Evolutionary conservation across 1,140 invertebrate genomes (phyloP), one percentile per base, ranked within the genome.

Genomic region (Camponotus pennsylvanicus): DNA sequence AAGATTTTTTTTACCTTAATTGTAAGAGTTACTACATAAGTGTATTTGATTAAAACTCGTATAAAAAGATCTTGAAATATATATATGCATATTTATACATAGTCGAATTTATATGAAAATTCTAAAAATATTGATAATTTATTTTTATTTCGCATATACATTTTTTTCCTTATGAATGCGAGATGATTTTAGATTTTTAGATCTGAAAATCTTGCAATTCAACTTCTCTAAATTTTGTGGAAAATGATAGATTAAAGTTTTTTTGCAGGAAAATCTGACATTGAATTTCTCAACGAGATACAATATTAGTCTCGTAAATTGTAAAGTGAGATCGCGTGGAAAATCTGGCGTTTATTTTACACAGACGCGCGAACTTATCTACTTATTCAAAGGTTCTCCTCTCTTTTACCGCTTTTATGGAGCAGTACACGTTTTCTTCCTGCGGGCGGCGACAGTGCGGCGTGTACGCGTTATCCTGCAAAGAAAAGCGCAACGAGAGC

Each of bases 351-450:
- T 83, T 83, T 83, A 83, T 75, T 49, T 83, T 49, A 61, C 40
- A 42, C 79, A 45, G 73, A 18, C 67, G 37, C 18, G 40, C 55
- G n/a, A 75, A 32, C 42, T 83, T 71, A 75, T 83, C 69, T 42
- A 55, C 18, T 73, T 75, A 83, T 75, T 82, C 69, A 71, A 82
- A 83, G 32, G 13, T 61, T 42, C 32, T 83, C 79, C 27, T 52
- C 49, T 52, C 49, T 57, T 59, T 11, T 66, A 67, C 37, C 37
- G 18, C 66, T 61, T 83, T 83, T 83, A 83, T 37, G 13, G 69
- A 4, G 34, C 67, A 83, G 63, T 83, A 27, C 69, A 34, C 40
- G 69, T 83, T 83, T 55, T 83, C 69, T 61, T 63, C 8, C 55
- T 73, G 18, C 66, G 15, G 27, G 42, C 27, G 42, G 18, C 42